Conservation (phyloP, 2,113 vertebrate species). For the Pseudorhombus dupliciocellatus region DNA sequence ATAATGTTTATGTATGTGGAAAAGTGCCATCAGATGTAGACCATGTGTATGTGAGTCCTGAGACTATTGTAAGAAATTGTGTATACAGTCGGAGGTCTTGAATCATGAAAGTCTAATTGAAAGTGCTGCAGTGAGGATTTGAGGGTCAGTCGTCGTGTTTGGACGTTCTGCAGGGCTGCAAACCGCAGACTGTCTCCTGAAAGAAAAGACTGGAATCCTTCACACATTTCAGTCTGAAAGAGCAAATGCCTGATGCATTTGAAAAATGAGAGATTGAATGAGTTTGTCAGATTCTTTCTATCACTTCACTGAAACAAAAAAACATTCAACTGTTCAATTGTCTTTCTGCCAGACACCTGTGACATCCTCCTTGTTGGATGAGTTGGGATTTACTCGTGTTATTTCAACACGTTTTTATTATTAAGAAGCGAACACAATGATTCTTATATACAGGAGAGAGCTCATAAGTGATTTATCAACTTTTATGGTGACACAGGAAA, state of each 20-base stretch:
- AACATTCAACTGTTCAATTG: conserved; percentile 2
- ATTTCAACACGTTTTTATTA: not conserved
- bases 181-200: not conserved
- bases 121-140: conserved; percentile 6
- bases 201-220: conserved; percentile 27
- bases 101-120: conserved; percentile 7
- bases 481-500: conserved; percentile 13
- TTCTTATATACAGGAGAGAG: not conserved
- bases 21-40: not conserved
- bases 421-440: not conserved
- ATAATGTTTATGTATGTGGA: not conserved
- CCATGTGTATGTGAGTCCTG: not conserved
- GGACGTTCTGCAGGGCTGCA: not conserved
- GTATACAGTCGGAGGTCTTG: conserved; percentile 3
- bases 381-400: not conserved
- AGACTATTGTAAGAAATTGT: not conserved
- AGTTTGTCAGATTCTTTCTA: not conserved
- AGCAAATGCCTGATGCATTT: not conserved
- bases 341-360: not conserved
- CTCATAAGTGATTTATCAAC: not conserved
- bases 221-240: conserved; percentile 1
- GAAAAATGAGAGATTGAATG: not conserved
- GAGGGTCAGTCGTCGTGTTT: not conserved
- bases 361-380: not conserved
- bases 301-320: conserved; percentile 1